phyloP scores from a whole-genome alignment of 2,888 invertebrate species.

The Amblyjoppa proteus region DNA sequence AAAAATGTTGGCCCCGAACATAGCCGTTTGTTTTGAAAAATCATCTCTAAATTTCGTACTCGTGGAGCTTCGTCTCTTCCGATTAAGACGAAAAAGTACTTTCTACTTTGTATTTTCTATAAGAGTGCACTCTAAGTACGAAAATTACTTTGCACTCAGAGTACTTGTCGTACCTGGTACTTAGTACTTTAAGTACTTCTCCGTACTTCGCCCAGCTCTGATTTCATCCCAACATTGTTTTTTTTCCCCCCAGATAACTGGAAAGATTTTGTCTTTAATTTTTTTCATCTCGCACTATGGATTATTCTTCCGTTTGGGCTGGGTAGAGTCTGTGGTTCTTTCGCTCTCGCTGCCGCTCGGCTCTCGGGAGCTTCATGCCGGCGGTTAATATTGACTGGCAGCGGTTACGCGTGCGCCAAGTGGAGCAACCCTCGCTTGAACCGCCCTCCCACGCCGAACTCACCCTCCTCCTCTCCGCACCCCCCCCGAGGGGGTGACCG shows the following conservation, averaged over 20 bases:
- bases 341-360: constrained; percentile 46
- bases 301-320: constrained; percentile 43
- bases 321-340: constrained; percentile 8
- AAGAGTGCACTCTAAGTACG: no score
- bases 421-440: constrained; percentile 66
- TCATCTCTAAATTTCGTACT: no score
- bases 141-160: no score
- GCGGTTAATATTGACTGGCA: constrained; percentile 83
- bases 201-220: neutral
- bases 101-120: no score
- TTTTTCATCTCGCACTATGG: constrained; percentile 14
- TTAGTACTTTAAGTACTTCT: no score
- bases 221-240: neutral
- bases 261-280: neutral
- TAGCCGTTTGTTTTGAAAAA: no score
- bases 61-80: no score
- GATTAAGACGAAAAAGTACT: no score
- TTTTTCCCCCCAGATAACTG: neutral
- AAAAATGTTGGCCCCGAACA: no score
- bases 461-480: constrained; percentile 8
- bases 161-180: no score
- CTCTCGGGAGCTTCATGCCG: constrained; percentile 55
- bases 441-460: constrained; percentile 65
- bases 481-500: neutral
- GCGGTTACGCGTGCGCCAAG: constrained; percentile 83